Conservation (phyloP, 2,797 vertebrate species). For the Tinamus major region DNA sequence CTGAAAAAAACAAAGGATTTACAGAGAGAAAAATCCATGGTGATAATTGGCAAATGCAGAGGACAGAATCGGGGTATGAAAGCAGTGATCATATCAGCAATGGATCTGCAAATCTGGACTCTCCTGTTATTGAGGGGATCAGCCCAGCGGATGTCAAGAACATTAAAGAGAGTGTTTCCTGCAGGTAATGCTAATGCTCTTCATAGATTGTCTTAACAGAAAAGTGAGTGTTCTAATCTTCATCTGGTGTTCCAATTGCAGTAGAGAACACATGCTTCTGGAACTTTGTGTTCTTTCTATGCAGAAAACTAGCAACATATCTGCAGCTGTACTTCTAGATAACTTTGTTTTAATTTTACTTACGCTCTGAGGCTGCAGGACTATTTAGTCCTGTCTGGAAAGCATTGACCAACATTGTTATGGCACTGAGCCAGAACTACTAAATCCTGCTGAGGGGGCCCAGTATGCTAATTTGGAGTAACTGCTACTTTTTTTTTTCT, state of each 20-base stretch:
- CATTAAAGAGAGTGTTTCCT: conserved; percentile 78
- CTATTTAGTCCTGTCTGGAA: background rate
- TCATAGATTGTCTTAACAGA: background rate
- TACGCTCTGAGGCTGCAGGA: background rate
- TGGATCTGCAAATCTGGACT: conserved; percentile 90
- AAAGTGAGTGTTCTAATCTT: background rate
- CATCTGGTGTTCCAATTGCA: background rate
- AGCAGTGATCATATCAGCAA: conserved; percentile 93
- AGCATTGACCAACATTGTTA: background rate
- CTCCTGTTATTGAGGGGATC: conserved; percentile 84
- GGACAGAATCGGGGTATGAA: conserved; percentile 94
- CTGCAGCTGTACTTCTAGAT: background rate
- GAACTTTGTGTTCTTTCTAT: background rate
- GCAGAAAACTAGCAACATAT: background rate
- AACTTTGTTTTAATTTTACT: background rate
- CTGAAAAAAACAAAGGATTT: conserved; percentile 80
- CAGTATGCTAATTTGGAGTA: conserved; percentile 4
- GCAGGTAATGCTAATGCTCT: conserved; percentile 80
- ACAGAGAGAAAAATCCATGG: conserved; percentile 77
- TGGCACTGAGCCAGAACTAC: background rate
- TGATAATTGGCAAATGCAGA: conserved; percentile 92
- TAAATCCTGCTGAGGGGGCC: background rate
- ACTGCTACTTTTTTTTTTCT: background rate
- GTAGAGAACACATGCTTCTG: background rate
- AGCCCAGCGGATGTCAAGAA: conserved; percentile 76